phyloP scores from a whole-genome alignment of 1,140 invertebrate genomes.

The Chrysomallon squamiferum region DNA sequence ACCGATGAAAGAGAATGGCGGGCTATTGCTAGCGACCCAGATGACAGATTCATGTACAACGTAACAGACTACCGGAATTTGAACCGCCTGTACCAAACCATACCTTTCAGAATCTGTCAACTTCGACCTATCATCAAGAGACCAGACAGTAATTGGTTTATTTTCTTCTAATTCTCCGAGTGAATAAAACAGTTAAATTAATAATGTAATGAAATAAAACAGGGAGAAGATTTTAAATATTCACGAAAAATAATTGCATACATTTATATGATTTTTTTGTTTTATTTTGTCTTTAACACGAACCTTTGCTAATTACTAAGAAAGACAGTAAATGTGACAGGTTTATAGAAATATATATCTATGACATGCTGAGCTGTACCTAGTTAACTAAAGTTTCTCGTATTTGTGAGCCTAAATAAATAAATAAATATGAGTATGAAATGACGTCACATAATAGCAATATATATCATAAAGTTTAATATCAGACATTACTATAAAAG shows the following conservation, averaged over 20 bases:
- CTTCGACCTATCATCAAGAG: conserved; percentile 17
- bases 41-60: conserved; percentile 42
- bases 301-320: too few relatives aligned
- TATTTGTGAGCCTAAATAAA: too few relatives aligned
- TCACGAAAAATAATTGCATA: not conserved
- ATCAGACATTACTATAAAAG: too few relatives aligned
- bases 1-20: conserved; percentile 42
- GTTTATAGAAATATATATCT: too few relatives aligned
- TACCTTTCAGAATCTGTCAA: conserved; percentile 16
- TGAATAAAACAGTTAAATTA: not conserved
- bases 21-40: conserved; percentile 47
- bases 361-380: too few relatives aligned
- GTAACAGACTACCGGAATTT: conserved; percentile 20
- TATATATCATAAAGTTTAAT: too few relatives aligned
- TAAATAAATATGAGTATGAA: too few relatives aligned
- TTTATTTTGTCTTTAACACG: too few relatives aligned
- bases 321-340: too few relatives aligned
- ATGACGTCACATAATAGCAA: too few relatives aligned
- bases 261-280: too few relatives aligned
- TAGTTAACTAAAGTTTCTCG: too few relatives aligned
- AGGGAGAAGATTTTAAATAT: not conserved
- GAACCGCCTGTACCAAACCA: not conserved
- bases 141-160: not conserved
- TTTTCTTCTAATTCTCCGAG: not conserved
- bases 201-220: not conserved